Evolutionary conservation across 1,140 invertebrate genomes (phyloP).

Genomic region (Panagrolaimus sp.): DNA sequence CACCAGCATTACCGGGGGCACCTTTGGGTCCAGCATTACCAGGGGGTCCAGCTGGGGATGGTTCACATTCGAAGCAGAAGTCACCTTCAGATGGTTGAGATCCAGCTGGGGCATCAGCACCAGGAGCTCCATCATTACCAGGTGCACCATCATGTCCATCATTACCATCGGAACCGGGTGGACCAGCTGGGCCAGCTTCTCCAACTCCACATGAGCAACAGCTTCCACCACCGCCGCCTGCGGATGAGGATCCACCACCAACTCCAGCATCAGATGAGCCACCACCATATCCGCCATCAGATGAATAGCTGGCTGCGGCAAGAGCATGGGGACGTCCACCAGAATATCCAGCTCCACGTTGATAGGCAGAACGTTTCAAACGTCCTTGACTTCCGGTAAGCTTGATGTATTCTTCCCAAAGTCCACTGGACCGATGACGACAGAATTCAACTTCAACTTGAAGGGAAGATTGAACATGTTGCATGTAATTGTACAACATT

Average conservation of each 20-base stretch:
- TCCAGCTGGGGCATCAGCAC: constrained; percentile 33
- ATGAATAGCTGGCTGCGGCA: neutral
- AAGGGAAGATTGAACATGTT: constrained; percentile 48
- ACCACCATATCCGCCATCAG: neutral
- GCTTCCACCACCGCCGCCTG: neutral
- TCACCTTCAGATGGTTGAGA: constrained; percentile 28
- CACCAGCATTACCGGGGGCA: constrained; percentile 34
- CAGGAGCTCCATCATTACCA: constrained; percentile 33
- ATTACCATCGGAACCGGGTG: constrained; percentile 36
- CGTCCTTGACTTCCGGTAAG: constrained; percentile 1
- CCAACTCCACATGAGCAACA: constrained; percentile 18
- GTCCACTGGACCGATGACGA: constrained; percentile 39
- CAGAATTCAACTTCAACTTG: constrained; percentile 52
- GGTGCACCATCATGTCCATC: constrained; percentile 38
- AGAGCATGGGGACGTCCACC: neutral
- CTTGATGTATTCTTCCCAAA: constrained; percentile 36
- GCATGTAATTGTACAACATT: constrained; percentile 54
- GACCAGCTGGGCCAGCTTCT: constrained; percentile 23
- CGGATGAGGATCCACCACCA: neutral
- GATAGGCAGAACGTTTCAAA: neutral
- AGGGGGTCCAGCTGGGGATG: constrained; percentile 40
- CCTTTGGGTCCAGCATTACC: constrained; percentile 45
- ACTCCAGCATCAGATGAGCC: neutral
- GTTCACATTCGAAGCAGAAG: constrained; percentile 50
- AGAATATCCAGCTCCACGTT: neutral